phyloP scores from a whole-genome alignment of 2,888 invertebrate genomes.

The Macrosoma leucophasiata region DNA sequence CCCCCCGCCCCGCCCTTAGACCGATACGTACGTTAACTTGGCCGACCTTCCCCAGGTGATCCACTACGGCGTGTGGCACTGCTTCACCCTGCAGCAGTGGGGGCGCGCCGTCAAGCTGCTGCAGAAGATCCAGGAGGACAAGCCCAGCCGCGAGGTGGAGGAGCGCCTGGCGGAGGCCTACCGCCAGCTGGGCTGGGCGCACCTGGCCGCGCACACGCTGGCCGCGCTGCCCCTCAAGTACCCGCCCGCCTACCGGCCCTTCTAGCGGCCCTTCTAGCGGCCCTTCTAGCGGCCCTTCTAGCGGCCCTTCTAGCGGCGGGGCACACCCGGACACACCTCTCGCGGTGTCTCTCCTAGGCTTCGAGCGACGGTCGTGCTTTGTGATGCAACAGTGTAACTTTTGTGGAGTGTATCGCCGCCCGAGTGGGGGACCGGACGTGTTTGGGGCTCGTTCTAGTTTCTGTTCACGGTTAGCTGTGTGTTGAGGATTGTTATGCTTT shows the following conservation, averaged over 20 bases:
- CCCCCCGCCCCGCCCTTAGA: too few relatives aligned
- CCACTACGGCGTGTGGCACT: slow-evolving; percentile 89
- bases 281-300: not conserved
- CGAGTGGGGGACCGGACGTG: too few relatives aligned
- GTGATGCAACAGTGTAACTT: too few relatives aligned
- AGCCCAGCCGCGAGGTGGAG: slow-evolving; percentile 83
- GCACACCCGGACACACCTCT: not conserved
- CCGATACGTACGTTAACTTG: slow-evolving; percentile 39
- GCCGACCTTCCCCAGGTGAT: slow-evolving; percentile 80
- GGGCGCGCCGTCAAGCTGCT: slow-evolving; percentile 88
- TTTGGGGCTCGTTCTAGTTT: too few relatives aligned
- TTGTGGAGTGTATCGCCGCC: too few relatives aligned
- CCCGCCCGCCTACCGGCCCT: slow-evolving; percentile 81
- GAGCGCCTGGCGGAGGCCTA: slow-evolving; percentile 80
- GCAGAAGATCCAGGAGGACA: slow-evolving; percentile 86
- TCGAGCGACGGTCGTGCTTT: too few relatives aligned
- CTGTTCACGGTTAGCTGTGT: too few relatives aligned
- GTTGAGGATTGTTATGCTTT: too few relatives aligned
- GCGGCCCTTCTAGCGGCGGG: not conserved
- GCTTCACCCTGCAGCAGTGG: slow-evolving; percentile 84
- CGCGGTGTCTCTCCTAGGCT: too few relatives aligned
- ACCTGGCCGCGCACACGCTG: slow-evolving; percentile 74
- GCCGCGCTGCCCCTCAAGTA: slow-evolving; percentile 80
- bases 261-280: slow-evolving; percentile 61
- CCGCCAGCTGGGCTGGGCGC: slow-evolving; percentile 81